phyloP scores from a whole-genome alignment of 2,113 vertebrate genomes.

The Hemicordylus capensis region DNA sequence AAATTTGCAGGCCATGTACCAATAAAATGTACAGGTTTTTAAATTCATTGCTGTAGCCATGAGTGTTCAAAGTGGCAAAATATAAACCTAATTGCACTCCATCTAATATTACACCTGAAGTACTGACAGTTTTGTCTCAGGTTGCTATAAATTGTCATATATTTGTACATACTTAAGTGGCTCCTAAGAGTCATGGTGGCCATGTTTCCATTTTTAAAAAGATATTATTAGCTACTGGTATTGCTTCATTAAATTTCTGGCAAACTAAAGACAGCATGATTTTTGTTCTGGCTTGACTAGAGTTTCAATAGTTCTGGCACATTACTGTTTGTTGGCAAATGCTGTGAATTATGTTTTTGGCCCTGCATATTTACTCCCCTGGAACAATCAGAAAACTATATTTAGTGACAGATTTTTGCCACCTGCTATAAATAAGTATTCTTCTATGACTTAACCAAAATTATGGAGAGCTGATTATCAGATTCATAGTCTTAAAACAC shows the following conservation, averaged over 20 bases:
- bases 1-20: not conserved
- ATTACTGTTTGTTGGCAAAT: conserved; percentile 31
- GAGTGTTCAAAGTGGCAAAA: not conserved
- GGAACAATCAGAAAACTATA: conserved; percentile 35
- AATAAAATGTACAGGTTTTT: not conserved
- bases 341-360: conserved; percentile 29
- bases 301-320: conserved; percentile 8
- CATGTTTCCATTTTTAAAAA: not conserved
- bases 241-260: not conserved
- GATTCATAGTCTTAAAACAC: not conserved
- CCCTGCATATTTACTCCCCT: conserved; percentile 53
- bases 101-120: not conserved
- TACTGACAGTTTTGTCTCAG: not conserved
- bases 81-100: not conserved
- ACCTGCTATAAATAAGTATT: conserved; percentile 4
- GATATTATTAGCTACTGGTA: not conserved
- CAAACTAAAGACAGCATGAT: not conserved
- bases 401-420: conserved; percentile 53
- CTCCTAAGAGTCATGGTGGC: not conserved
- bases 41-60: not conserved
- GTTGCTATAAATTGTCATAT: not conserved
- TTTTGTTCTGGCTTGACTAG: conserved; percentile 8
- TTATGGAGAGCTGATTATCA: not conserved
- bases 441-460: conserved; percentile 9
- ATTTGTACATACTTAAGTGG: not conserved